Conservation (phyloP, 2,888 invertebrate genomes). For the Linnaemya vulpina region DNA sequence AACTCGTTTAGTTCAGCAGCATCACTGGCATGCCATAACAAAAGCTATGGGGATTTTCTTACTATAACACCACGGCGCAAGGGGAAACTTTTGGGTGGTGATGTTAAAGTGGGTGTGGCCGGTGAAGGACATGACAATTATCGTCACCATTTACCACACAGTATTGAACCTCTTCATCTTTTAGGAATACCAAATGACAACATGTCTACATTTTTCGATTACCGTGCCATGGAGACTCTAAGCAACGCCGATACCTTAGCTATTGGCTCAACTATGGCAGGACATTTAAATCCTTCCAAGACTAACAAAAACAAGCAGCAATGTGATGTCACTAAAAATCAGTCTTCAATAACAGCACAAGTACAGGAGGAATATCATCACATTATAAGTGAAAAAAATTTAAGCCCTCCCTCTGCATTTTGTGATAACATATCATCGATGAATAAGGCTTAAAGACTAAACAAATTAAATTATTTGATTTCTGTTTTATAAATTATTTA, state of each 20-base stretch:
- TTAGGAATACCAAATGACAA: constrained; percentile 76
- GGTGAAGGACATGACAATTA: constrained; percentile 71
- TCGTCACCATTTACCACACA: constrained; percentile 77
- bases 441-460: constrained; percentile 68
- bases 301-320: constrained; percentile 64
- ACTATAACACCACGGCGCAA: constrained; percentile 80
- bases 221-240: constrained; percentile 79
- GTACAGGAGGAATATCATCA: constrained; percentile 77
- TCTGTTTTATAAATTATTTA: not conserved
- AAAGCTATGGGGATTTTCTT: constrained; percentile 80
- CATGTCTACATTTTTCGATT: constrained; percentile 77
- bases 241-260: constrained; percentile 81
- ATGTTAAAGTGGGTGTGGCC: constrained; percentile 47
- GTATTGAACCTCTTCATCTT: constrained; percentile 78
- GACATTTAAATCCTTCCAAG: constrained; percentile 74
- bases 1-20: constrained; percentile 51
- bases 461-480: not conserved
- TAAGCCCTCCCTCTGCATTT: constrained; percentile 83
- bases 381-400: constrained; percentile 78
- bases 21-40: constrained; percentile 76
- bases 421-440: constrained; percentile 79
- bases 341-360: constrained; percentile 23
- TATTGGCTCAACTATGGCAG: constrained; percentile 78
- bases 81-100: constrained; percentile 74
- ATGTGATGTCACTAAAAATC: constrained; percentile 27